phyloP scores from a whole-genome alignment of 2,797 vertebrate species.

The Sebastes jordani region DNA sequence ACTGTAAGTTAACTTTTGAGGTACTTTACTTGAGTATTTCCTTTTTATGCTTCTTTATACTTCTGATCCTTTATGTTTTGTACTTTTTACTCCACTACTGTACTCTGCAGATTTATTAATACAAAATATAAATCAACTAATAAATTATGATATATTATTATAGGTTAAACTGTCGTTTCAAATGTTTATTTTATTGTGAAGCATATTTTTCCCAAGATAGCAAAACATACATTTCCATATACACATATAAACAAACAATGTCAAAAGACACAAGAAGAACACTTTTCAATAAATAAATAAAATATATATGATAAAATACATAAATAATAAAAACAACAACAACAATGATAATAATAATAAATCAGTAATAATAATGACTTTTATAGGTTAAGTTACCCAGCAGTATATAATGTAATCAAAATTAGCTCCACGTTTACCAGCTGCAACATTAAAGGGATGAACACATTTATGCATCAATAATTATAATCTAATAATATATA shows the following conservation, averaged over 20 bases:
- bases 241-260: too few relatives aligned
- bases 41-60: neutral
- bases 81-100: too few relatives aligned
- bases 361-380: neutral
- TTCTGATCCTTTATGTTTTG: neutral
- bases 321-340: too few relatives aligned
- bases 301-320: too few relatives aligned
- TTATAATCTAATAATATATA: neutral
- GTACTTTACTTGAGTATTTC: neutral
- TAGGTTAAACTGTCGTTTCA: too few relatives aligned
- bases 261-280: too few relatives aligned
- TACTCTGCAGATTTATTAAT: neutral
- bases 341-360: too few relatives aligned
- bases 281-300: too few relatives aligned
- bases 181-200: too few relatives aligned
- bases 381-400: neutral
- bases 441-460: neutral
- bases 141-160: neutral
- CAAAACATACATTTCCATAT: too few relatives aligned
- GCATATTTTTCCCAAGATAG: too few relatives aligned
- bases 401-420: neutral
- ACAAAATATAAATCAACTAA: neutral
- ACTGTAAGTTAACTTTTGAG: neutral
- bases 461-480: neutral
- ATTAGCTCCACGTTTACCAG: neutral